Percentiles rank a stretch among this genome's conserved stretches.
phyloP scores from a whole-genome alignment of 2,888 invertebrate species.

The Argyra leucocephala region DNA sequence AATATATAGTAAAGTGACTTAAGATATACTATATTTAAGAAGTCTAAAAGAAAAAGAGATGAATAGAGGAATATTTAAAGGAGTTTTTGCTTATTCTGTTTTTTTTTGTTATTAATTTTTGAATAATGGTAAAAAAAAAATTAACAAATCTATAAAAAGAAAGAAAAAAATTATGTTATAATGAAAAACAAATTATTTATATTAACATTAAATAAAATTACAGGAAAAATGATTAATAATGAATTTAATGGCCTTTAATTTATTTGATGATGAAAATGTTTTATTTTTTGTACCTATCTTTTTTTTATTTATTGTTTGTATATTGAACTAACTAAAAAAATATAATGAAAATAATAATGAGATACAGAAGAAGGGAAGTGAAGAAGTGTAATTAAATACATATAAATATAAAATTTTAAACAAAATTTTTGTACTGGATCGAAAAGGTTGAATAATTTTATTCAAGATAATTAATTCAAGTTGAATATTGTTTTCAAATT shows the following conservation, averaged over 20 bases:
- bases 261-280: neutral
- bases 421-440: no score
- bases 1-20: no score
- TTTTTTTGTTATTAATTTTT: neutral
- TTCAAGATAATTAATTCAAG: no score
- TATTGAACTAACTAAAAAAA: no score
- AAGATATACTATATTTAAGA: neutral
- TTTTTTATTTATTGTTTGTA: no score
- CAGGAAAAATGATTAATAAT: neutral
- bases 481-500: no score
- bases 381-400: no score
- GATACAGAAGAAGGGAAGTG: no score
- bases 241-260: neutral
- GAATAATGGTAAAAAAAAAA: neutral
- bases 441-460: no score
- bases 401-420: no score
- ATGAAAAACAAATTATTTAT: constrained; percentile 2
- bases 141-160: neutral
- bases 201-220: neutral
- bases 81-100: no score
- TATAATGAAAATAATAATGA: no score
- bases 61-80: neutral
- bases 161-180: neutral
- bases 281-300: neutral
- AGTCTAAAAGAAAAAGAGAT: neutral